Conservation (phyloP, 2,888 invertebrate genomes). For the Therioaphis trifolii region DNA sequence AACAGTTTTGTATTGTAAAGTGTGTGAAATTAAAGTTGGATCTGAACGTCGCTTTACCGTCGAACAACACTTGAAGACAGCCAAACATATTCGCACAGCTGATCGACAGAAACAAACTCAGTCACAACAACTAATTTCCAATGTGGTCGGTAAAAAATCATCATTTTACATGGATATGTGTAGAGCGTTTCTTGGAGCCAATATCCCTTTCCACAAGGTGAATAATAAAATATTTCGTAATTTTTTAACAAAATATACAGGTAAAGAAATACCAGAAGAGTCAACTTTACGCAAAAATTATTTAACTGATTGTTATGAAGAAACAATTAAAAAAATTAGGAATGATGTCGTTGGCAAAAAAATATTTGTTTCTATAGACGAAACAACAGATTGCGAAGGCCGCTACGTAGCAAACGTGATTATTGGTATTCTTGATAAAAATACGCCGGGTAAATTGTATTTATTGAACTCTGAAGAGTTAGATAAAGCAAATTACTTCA, state of each 20-base stretch:
- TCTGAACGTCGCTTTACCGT: constrained; percentile 27
- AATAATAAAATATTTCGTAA: constrained; percentile 42
- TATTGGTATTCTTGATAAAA: constrained; percentile 30
- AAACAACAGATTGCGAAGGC: constrained; percentile 32
- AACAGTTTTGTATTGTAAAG: background rate
- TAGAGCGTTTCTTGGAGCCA: constrained; percentile 20
- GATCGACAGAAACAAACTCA: constrained; percentile 38
- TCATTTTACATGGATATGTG: constrained; percentile 23
- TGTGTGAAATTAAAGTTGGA: constrained; percentile 27
- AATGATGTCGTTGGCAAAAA: background rate
- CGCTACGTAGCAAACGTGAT: constrained; percentile 13
- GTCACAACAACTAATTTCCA: constrained; percentile 31
- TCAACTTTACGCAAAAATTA: constrained; percentile 17
- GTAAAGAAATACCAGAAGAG: constrained; percentile 34
- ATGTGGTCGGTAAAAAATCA: constrained; percentile 32
- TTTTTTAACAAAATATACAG: constrained; percentile 29
- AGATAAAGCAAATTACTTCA: constrained; percentile 21
- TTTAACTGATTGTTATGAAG: constrained; percentile 42
- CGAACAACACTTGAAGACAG: constrained; percentile 15
- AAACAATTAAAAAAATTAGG: constrained; percentile 31
- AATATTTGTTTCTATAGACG: background rate
- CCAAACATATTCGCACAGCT: constrained; percentile 18
- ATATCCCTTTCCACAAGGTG: background rate
- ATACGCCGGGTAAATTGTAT: constrained; percentile 21
- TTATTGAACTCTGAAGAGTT: constrained; percentile 36